These are phyloP conservation scores for Kryphioiulus occultus DNA, from an alignment of 2,888 invertebrate genomes.

Conservation along the genomic window DNA sequence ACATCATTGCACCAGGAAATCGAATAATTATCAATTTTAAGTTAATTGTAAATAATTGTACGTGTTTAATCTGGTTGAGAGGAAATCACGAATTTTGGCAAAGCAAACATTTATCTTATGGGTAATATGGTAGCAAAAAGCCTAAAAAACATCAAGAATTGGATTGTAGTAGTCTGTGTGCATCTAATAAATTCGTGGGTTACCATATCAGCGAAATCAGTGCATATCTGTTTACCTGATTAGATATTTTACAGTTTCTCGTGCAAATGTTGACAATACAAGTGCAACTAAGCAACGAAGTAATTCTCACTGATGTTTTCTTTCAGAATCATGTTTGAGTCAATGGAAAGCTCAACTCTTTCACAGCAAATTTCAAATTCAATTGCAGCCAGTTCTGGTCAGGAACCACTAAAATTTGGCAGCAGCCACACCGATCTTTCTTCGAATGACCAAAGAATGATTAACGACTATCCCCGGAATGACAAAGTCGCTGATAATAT, in stretches of 20 bases:
- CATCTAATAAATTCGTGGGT: too few species aligned
- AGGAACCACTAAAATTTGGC: not conserved
- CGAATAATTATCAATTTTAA: not conserved
- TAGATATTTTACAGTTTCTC: too few species aligned
- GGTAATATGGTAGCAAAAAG: too few species aligned
- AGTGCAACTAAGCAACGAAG: not conserved
- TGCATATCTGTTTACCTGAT: too few species aligned
- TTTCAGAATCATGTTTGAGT: constrained; percentile 14
- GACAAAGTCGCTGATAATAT: constrained; percentile 37
- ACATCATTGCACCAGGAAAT: not conserved
- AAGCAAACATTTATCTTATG: not conserved
- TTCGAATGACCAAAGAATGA: not conserved
- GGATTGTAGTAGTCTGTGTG: too few species aligned
- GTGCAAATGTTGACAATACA: too few species aligned
- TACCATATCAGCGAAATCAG: too few species aligned
- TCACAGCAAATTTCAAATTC: constrained; percentile 39
- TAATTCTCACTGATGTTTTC: not conserved
- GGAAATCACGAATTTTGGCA: not conserved
- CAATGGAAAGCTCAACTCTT: not conserved
- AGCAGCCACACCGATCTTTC: not conserved
- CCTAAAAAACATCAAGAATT: too few species aligned
- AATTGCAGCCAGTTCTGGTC: constrained; percentile 17
- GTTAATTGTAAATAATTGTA: not conserved
- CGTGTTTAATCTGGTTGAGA: not conserved
- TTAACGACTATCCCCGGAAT: not conserved